phyloP scores from a whole-genome alignment of 2,797 vertebrate species.

The Antrozous pallidus region DNA sequence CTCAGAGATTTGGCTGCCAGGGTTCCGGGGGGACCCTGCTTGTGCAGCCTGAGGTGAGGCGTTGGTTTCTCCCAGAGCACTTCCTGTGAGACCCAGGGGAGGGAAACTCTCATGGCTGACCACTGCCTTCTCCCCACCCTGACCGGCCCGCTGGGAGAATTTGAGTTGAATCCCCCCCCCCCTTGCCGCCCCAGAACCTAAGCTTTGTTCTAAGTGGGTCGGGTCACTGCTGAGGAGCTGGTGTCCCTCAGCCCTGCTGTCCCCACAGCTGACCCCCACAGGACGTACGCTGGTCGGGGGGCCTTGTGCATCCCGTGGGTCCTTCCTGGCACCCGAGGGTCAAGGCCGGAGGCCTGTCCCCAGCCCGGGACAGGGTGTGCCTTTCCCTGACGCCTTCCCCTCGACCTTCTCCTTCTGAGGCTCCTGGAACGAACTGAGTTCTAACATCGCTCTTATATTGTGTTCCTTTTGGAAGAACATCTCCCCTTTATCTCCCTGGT shows the following conservation, averaged over 20 bases:
- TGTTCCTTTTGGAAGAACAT: not conserved
- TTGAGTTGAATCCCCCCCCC: no score
- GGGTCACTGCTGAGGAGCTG: not conserved
- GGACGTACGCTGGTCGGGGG: fast-evolving
- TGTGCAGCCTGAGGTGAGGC: no score
- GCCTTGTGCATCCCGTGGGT: fast-evolving
- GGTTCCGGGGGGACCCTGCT: no score
- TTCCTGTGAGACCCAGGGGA: not conserved
- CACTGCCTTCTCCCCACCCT: fast-evolving
- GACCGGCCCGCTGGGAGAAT: no score
- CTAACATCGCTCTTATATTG: not conserved
- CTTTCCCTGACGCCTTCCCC: not conserved
- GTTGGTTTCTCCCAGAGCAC: no score
- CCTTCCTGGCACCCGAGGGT: not conserved
- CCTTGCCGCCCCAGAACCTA: not conserved
- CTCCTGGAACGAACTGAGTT: not conserved
- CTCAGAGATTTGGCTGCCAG: not conserved
- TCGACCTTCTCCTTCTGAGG: fast-evolving
- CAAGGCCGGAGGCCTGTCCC: not conserved
- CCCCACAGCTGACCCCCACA: fast-evolving
- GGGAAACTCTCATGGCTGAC: no score
- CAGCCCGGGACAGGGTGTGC: not conserved
- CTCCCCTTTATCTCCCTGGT: not conserved
- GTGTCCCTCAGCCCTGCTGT: no score
- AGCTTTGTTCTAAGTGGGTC: not conserved